Evolutionary conservation across 2,797 vertebrate species (phyloP).

Genomic region (Takifugu ocellatus): DNA sequence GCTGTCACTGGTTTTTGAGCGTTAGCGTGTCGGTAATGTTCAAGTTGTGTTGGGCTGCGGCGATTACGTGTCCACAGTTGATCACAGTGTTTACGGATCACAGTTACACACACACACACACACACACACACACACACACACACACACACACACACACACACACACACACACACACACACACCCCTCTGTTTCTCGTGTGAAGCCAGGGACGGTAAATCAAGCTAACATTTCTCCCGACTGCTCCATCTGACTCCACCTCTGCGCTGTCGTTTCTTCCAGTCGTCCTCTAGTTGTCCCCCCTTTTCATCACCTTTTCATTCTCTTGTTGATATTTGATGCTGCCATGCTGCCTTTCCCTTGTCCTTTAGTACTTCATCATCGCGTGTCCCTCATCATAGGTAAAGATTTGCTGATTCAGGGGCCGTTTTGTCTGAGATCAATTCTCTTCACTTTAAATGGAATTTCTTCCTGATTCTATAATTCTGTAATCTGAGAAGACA

Average conservation of each 20-base stretch:
- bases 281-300: neutral
- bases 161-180: conserved; percentile 1
- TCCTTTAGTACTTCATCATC: conserved; percentile 34
- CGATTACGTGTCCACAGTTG: neutral
- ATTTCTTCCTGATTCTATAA: too few relatives aligned
- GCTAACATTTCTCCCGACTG: neutral
- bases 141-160: conserved; percentile 1
- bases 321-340: neutral
- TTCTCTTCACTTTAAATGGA: too few relatives aligned
- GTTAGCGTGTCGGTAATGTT: too few relatives aligned
- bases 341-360: conserved; percentile 11
- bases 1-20: too few relatives aligned
- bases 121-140: conserved; percentile 7
- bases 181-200: conserved; percentile 15
- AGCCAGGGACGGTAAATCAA: conserved; percentile 16
- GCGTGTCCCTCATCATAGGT: conserved; percentile 38
- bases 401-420: conserved; percentile 51
- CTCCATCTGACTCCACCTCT: neutral
- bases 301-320: neutral
- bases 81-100: neutral
- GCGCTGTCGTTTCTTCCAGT: neutral
- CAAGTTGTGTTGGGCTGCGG: too few relatives aligned
- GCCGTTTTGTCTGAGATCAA: conserved; percentile 9
- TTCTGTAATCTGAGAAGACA: too few relatives aligned
- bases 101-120: neutral